Base-by-base conservation (phyloP, 2,797 vertebrate genomes). In the Eidolon dupreanum region DNA sequence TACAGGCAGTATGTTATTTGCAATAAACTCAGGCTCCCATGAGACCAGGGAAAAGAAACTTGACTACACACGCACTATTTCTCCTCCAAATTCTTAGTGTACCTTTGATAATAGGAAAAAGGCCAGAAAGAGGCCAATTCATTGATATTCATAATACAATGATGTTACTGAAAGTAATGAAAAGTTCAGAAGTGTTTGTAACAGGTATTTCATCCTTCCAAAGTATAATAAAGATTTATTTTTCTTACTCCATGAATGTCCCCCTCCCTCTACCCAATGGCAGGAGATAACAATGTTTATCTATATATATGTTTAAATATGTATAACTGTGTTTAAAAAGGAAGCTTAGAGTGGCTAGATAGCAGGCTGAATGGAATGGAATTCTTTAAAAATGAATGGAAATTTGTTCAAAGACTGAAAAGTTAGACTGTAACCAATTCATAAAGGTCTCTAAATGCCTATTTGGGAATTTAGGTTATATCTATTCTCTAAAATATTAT, bases 111-210 rank as follows among this genome's bases (percentile, higher is more conserved):
- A 22, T 55, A 19, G 6, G 49, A 53, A 15, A 31, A 65, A 89
- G 33, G 0, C 6, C 55, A 5, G 7, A 71, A 2, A 88, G 28
- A 43, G 43, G 12, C 49, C 49, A n/a, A 0, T 31, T 15, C 6
- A 7, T 43, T 49, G 49, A 12, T 53, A 28, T 20, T 51, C 6
- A 71, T 43, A 10, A 17, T 26, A 46, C 0, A 59, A 41, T 13
- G 6, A 12, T 17, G 20, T 55, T 63, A 24, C 31, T 79, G 4
- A 77, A 92, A 78, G 71, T 28, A 33, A 31, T 8, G 1, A 12
- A 81, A 28, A 20, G 49, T 63, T 57, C 26, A 77, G 28, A 57
- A 74, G 51, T 38, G 28, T 51, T 63, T 84, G 22, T 65, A 26
- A n/a, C 10, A 51, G 8, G 1, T 78, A 3, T 57, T 63, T 20